Evolutionary conservation across 2,113 vertebrate species (phyloP).

Genomic region (Scomber scombrus): DNA sequence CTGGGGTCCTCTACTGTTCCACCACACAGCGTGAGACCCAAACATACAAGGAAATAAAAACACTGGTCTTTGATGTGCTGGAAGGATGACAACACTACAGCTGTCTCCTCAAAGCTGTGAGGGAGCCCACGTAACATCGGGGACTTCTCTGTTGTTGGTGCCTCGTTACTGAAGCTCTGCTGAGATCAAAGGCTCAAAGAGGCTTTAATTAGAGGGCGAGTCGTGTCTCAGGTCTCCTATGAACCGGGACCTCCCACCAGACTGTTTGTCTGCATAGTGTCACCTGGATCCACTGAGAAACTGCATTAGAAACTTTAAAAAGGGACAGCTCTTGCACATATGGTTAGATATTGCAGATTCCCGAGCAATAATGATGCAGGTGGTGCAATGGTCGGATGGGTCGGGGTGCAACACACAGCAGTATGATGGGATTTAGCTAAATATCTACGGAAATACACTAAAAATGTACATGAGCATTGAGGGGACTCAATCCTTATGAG

Average conservation of each 20-base stretch:
- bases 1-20: slow-evolving; percentile 13
- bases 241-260: slow-evolving; percentile 71
- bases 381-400: neutral
- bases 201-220: slow-evolving; percentile 78
- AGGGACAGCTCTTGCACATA: slow-evolving; percentile 8
- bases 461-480: slow-evolving; percentile 7
- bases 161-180: slow-evolving; percentile 67
- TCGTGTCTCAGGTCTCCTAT: slow-evolving; percentile 60
- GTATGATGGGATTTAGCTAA: neutral
- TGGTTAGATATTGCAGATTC: slow-evolving; percentile 21
- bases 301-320: slow-evolving; percentile 23
- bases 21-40: slow-evolving; percentile 35
- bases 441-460: neutral
- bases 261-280: slow-evolving; percentile 60
- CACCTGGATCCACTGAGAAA: slow-evolving; percentile 58
- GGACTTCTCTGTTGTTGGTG: slow-evolving; percentile 70
- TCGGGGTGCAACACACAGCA: too few relatives aligned
- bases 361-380: neutral
- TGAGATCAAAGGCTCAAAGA: slow-evolving; percentile 77
- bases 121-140: slow-evolving; percentile 49
- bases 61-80: slow-evolving; percentile 66
- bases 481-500: slow-evolving; percentile 25
- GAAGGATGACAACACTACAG: slow-evolving; percentile 71
- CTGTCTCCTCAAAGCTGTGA: slow-evolving; percentile 59
- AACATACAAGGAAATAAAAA: slow-evolving; percentile 64